Evolutionary conservation across 2,113 vertebrate species (phyloP), one percentile per base, ranked within the genome.

Genomic region (Aspiorhynchus laticeps): DNA sequence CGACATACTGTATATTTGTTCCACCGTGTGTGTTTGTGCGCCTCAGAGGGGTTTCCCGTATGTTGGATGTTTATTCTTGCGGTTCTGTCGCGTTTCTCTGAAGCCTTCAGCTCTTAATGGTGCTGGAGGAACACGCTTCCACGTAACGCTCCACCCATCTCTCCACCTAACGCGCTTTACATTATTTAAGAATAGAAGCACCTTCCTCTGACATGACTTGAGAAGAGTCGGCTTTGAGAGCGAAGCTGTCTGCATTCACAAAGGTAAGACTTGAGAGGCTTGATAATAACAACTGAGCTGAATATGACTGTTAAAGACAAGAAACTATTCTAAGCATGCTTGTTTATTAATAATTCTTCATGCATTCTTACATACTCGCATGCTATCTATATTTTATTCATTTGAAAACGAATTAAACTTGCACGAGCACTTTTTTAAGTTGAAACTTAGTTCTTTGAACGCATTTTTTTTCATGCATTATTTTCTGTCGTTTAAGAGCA

Each of bases 11-110:
- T n/a, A 84, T 89, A 86, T 87, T 88, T 91, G 90, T 93, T 95
- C 92, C 93, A 89, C 67, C 9, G 75, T 12, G 33, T 48, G 77
- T 76, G 41, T 83, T 41, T 82, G 11, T 69, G 84, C 71, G 84
- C 48, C 43, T 48, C 83, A 38, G 14, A 93, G 94, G 95, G 94
- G 92, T 93, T 94, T 93, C 93, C 95, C 93, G 87, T 84, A 67
- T 74, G 67, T 14, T 19, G 86, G 74, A 76, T 59, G 15, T 76
- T 82, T 86, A 84, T 90, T 86, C 81, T 69, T 91, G 86, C 88
- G 90, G 65, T 86, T 36, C 43, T 73, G 79, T 73, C 73, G 0
- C 28, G 74, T 85, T 89, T 86, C 85, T 90, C 93, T 93, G 91
- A 93, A 79, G 92, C 93, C 94, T 94, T 86, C 88, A 12, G 15